Conservation (phyloP, 1,140 invertebrate species). For the Zaprionus tsacasi region DNA sequence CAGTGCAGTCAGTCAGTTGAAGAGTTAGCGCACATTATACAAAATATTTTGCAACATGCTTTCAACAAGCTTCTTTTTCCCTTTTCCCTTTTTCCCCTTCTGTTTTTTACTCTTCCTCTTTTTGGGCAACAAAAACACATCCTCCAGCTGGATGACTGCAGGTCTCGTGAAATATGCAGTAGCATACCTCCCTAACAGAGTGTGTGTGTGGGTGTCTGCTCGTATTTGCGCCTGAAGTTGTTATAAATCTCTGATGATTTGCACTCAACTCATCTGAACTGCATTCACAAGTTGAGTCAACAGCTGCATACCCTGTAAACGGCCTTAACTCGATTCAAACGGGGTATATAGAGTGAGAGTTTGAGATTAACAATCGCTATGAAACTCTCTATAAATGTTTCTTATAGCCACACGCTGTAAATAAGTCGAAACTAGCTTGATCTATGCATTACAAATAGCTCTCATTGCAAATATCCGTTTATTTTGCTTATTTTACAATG, state of each 20-base stretch:
- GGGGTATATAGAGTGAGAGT: neutral
- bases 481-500: neutral
- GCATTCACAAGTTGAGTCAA: conserved; percentile 37
- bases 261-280: conserved; percentile 40
- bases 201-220: neutral
- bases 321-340: too few relatives aligned
- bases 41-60: conserved; percentile 65
- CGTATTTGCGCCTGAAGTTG: conserved; percentile 36
- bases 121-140: conserved; percentile 36
- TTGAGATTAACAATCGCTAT: too few relatives aligned
- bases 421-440: neutral
- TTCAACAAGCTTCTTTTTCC: conserved; percentile 41
- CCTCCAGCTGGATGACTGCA: conserved; percentile 30
- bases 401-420: neutral
- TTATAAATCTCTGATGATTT: conserved; percentile 56
- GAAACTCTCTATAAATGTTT: neutral
- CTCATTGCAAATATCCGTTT: neutral
- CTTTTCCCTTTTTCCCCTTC: neutral
- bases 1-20: conserved; percentile 37
- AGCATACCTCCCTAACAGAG: conserved; percentile 16
- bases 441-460: neutral
- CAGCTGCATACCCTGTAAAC: conserved; percentile 10
- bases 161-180: conserved; percentile 51
- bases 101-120: conserved; percentile 5
- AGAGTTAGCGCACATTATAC: conserved; percentile 46